Base-by-base conservation (phyloP, 2,888 invertebrate genomes). In the Pharmacophagus antenor region DNA sequence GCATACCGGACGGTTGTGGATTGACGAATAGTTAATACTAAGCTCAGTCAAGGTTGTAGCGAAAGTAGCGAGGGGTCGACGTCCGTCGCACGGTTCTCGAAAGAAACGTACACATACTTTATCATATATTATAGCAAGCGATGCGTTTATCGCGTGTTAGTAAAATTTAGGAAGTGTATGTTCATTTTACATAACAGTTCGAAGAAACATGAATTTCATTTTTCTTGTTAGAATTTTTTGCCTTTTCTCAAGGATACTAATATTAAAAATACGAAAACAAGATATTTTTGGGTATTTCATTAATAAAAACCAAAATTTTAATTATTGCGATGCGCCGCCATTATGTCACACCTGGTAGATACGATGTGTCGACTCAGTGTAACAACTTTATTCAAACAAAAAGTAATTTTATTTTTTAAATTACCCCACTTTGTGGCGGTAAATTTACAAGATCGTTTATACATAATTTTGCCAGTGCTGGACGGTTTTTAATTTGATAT, bases 41-140 rank as follows among this genome's bases (percentile, higher is more conserved):
- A 58, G 56, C 57, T 56, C 61, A 82, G 85, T 88, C 88, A 89
- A 89, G 89, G 89, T 88, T 88, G 86, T 71, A 75, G 89, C 84
- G 89, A 89, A 89, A 89, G 89, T 88, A 72, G 75, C 70, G 69
- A 61, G 78, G 85, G 59, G 83, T 86, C 84, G 73, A 72, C 67
- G 84, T 60, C 77, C 85, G 68, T 65, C 63, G 55, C 52, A 55
- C 49, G 58, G 52, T 51, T 48, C 47, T 58, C 42, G 56, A 49
- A 17, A 41, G 21, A 49, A 58, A 41, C n/a, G 49, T 37, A 31
- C 20, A n/a, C n/a, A 44, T 37, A 31, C 7, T 17, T 46, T 46
- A 31, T 37, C 20, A 27, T 41, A 41, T 23, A 37, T 5, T 37
- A 54, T 58, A 17, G 41, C n/a, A 20, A 48, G 31, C 27, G 48